phyloP scores from a whole-genome alignment of 1,140 invertebrate species.

The Melitaea cinxia region DNA sequence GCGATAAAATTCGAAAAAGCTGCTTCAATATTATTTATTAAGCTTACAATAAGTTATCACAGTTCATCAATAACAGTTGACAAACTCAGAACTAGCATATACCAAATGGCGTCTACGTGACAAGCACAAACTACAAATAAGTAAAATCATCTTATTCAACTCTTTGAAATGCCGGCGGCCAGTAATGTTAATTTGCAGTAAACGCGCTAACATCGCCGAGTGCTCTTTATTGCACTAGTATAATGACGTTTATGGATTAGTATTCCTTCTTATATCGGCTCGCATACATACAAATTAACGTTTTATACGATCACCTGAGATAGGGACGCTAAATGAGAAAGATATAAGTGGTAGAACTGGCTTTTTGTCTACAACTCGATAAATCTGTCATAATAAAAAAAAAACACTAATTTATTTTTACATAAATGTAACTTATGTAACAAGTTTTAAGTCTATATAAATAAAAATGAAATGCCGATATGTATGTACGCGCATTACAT shows the following conservation, averaged over 20 bases:
- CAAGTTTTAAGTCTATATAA: no score
- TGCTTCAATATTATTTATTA: no score
- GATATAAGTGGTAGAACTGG: conserved; percentile 33
- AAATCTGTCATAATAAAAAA: conserved; percentile 32
- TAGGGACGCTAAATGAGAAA: conserved; percentile 32
- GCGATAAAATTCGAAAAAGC: no score
- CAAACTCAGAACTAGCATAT: neutral
- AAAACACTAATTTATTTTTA: conserved; percentile 20
- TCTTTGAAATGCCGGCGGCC: conserved; percentile 35
- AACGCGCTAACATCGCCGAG: conserved; percentile 25
- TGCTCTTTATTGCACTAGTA: conserved; percentile 24
- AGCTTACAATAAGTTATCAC: no score
- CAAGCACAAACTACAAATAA: conserved; percentile 24
- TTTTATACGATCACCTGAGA: conserved; percentile 30
- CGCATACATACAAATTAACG: conserved; percentile 29
- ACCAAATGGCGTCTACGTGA: conserved; percentile 17
- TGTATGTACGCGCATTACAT: no score
- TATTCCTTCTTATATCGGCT: conserved; percentile 26
- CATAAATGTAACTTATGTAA: no score
- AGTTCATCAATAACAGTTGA: neutral
- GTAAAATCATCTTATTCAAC: conserved; percentile 31
- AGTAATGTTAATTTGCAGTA: conserved; percentile 41
- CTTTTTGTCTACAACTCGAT: conserved; percentile 27
- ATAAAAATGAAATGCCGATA: no score
- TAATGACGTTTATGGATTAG: conserved; percentile 33